Evolutionary conservation across 2,888 invertebrate genomes (phyloP).

Genomic region (Pheosia tremula): DNA sequence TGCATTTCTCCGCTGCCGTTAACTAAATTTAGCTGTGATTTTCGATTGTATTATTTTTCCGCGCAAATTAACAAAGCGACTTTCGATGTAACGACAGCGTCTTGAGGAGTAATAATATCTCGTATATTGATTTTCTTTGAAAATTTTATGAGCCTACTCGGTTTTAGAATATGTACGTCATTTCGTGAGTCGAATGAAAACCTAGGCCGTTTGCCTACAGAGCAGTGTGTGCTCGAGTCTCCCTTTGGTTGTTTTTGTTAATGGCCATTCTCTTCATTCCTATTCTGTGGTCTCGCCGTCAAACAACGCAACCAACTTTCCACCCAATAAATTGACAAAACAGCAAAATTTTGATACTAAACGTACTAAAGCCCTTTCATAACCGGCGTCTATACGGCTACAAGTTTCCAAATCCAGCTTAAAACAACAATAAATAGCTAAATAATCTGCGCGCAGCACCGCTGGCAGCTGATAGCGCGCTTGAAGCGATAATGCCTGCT

Average conservation of each 20-base stretch:
- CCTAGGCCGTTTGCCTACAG: too few species aligned
- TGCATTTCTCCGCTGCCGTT: slow-evolving; percentile 35
- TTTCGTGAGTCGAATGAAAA: too few species aligned
- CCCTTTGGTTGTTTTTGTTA: not conserved
- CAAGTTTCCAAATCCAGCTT: slow-evolving; percentile 11
- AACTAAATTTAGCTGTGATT: slow-evolving; percentile 22
- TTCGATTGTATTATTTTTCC: slow-evolving; percentile 4
- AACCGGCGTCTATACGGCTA: not conserved
- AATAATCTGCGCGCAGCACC: slow-evolving; percentile 34
- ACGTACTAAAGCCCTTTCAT: not conserved
- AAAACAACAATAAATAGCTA: slow-evolving; percentile 33
- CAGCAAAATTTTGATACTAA: not conserved
- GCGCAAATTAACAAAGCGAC: not conserved
- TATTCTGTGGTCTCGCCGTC: not conserved
- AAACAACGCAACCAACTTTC: not conserved
- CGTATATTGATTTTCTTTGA: not conserved
- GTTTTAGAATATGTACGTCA: not conserved
- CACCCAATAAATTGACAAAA: not conserved
- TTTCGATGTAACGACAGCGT: not conserved
- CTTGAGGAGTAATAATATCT: not conserved
- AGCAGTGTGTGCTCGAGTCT: too few species aligned
- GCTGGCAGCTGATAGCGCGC: slow-evolving; percentile 45
- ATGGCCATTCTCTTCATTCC: not conserved
- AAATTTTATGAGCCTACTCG: not conserved
- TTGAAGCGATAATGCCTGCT: slow-evolving; percentile 42